A percentile compares a stretch with the other conserved stretches of the same genome.
Evolutionary conservation across 2,797 vertebrate genomes (phyloP).

Genomic region (Falco columbarius): DNA sequence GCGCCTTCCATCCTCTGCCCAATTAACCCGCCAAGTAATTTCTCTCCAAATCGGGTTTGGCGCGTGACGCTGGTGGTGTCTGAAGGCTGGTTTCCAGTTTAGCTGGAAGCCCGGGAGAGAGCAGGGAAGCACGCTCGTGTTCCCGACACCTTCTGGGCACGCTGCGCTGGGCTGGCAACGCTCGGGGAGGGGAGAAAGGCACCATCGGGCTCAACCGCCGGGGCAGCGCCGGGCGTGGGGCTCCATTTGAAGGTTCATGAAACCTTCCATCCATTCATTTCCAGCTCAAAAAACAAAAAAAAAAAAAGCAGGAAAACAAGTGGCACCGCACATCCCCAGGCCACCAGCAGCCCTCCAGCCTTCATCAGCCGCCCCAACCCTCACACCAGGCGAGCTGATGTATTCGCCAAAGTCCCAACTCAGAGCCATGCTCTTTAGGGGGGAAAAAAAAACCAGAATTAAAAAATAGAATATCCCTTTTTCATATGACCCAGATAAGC

Average conservation of each 20-base stretch:
- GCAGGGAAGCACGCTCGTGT: neutral
- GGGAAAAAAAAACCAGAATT: neutral
- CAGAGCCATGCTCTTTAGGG: neutral
- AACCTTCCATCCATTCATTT: neutral
- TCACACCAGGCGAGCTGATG: accelerated
- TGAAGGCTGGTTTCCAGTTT: neutral
- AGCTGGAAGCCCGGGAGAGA: neutral
- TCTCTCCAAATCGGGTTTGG: neutral
- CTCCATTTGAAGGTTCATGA: neutral
- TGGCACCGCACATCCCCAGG: neutral
- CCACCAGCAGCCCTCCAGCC: neutral
- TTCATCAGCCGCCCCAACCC: neutral
- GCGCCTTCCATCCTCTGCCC: neutral
- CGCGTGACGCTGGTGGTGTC: accelerated
- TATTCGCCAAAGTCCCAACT: no score
- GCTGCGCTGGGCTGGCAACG: neutral
- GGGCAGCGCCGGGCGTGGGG: neutral
- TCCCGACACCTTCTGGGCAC: no score
- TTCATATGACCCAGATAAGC: neutral
- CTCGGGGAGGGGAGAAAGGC: no score
- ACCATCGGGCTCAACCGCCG: no score
- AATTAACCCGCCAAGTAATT: no score
- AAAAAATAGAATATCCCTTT: neutral
- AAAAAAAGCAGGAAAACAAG: neutral
- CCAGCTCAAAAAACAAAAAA: neutral